Evolutionary conservation across 1,140 invertebrate genomes (phyloP).

Genomic region (Zaprionus davidi): DNA sequence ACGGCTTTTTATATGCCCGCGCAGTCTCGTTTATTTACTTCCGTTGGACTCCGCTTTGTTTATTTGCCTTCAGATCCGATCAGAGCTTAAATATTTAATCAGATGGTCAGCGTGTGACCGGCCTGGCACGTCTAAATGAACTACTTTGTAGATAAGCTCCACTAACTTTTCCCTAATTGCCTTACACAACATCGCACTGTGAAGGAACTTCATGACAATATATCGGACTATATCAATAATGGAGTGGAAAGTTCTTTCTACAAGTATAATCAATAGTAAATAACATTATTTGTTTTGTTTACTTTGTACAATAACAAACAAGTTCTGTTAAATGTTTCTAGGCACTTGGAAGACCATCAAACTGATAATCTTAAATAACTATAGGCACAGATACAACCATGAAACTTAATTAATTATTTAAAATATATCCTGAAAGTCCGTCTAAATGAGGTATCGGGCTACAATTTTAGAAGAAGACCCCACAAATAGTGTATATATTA

Average conservation of each 20-base stretch:
- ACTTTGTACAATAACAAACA: slow-evolving; percentile 4
- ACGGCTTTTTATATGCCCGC: slow-evolving; percentile 59
- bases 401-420: neutral
- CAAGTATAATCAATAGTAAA: neutral
- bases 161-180: slow-evolving; percentile 17
- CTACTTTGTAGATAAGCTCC: slow-evolving; percentile 18
- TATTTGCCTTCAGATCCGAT: slow-evolving; percentile 37
- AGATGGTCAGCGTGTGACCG: slow-evolving; percentile 39
- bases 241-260: neutral
- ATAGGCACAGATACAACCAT: neutral
- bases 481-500: neutral
- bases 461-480: neutral
- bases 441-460: neutral
- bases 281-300: too few relatives aligned
- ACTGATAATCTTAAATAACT: neutral
- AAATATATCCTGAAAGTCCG: neutral
- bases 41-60: slow-evolving; percentile 47
- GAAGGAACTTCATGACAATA: neutral
- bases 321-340: neutral
- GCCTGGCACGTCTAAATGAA: neutral
- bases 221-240: slow-evolving; percentile 27
- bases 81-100: slow-evolving; percentile 55
- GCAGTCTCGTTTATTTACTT: slow-evolving; percentile 12
- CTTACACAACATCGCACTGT: slow-evolving; percentile 1
- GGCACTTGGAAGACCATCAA: neutral